Percentiles rank a stretch among this genome's conserved stretches.
phyloP scores from a whole-genome alignment of 2,113 vertebrate species.

The Hymenochirus boettgeri region DNA sequence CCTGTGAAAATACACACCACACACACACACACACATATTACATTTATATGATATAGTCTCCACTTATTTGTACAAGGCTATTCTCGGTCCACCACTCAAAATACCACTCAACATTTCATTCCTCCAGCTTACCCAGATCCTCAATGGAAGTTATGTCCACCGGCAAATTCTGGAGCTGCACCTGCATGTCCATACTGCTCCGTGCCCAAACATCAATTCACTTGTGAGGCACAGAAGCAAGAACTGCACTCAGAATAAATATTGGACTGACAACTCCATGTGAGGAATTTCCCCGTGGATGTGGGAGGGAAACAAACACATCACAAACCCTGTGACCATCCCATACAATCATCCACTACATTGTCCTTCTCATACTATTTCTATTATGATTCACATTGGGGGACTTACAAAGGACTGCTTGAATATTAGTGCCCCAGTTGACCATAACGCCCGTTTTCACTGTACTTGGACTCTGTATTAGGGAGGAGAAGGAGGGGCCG shows the following conservation, averaged over 20 bases:
- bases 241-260: slow-evolving; percentile 39
- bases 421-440: slow-evolving; percentile 53
- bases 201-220: slow-evolving; percentile 48
- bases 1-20: slow-evolving; percentile 35
- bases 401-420: slow-evolving; percentile 57
- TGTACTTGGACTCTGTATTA: slow-evolving; percentile 47
- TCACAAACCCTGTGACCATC: not conserved
- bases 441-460: slow-evolving; percentile 50
- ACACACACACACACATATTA: not conserved
- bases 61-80: not conserved
- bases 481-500: slow-evolving; percentile 50
- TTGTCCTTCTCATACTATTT: not conserved
- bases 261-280: slow-evolving; percentile 46
- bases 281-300: no score
- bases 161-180: slow-evolving; percentile 46
- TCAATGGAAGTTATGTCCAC: slow-evolving; percentile 50
- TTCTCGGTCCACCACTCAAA: not conserved
- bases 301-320: not conserved
- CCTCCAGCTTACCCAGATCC: slow-evolving; percentile 58
- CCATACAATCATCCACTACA: no score
- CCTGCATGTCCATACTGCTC: slow-evolving; percentile 39
- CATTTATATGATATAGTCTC: not conserved
- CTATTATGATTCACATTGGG: accelerated
- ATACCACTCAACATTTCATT: not conserved
- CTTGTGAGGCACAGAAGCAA: slow-evolving; percentile 54